phyloP scores from a whole-genome alignment of 2,797 vertebrate species.

The Gymnothorax javanicus region DNA sequence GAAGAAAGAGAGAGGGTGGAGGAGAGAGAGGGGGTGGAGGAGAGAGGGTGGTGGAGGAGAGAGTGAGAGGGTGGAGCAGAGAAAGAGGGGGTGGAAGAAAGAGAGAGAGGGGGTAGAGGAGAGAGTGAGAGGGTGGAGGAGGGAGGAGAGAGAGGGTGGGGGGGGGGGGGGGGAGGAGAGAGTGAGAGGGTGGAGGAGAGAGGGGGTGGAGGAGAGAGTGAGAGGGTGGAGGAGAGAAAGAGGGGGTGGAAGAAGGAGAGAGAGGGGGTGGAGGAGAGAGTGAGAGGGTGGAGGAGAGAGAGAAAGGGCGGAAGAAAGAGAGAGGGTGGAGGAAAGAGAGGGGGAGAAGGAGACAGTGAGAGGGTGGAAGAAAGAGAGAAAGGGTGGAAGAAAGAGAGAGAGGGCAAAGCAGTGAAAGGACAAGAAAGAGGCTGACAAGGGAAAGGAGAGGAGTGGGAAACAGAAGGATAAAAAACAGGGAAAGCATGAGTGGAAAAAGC shows the following conservation, averaged over 20 bases:
- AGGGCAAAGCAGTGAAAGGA: background rate
- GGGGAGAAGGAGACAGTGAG: background rate
- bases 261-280: background rate
- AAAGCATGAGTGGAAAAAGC: constrained; percentile 6
- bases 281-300: background rate
- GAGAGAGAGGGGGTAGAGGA: constrained; percentile 10
- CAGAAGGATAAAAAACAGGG: background rate
- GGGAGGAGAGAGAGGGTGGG: background rate
- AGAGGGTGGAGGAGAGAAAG: background rate
- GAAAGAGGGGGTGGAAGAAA: background rate
- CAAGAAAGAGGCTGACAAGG: background rate
- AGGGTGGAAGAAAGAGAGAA: background rate
- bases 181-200: background rate
- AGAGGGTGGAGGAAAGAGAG: background rate
- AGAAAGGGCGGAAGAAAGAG: background rate
- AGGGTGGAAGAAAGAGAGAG: background rate
- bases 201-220: constrained; percentile 7
- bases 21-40: background rate
- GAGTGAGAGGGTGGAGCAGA: background rate
- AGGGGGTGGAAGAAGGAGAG: background rate
- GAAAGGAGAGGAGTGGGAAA: background rate
- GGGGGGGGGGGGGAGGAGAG: background rate
- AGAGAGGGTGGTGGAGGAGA: background rate
- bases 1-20: background rate
- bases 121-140: background rate